These are phyloP conservation scores for Mongoloraphidia duomilia DNA, from an alignment of 2,888 invertebrate genomes.

Conservation along the genomic window DNA sequence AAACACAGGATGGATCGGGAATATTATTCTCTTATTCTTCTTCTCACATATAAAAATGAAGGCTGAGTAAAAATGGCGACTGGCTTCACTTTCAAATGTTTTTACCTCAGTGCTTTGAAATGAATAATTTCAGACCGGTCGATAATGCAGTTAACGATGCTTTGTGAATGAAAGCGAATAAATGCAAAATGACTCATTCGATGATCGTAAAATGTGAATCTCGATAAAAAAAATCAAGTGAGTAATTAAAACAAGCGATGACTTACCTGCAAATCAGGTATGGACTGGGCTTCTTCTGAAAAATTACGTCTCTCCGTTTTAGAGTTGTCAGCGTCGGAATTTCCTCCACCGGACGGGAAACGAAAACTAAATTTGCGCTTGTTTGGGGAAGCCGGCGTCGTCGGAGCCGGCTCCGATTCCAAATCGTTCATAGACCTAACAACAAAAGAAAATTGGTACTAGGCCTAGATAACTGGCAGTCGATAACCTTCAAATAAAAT, in stretches of 20 bases:
- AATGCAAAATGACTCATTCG: no score
- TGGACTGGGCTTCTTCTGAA: conserved; percentile 73
- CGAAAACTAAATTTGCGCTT: conserved; percentile 69
- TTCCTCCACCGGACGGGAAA: conserved; percentile 38
- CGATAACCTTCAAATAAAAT: not conserved
- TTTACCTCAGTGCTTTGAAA: no score
- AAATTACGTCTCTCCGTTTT: conserved; percentile 70
- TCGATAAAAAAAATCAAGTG: no score
- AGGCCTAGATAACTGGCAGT: not conserved
- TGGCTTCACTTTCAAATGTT: no score
- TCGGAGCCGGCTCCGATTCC: conserved; percentile 34
- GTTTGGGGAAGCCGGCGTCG: conserved; percentile 47
- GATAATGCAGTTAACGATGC: no score
- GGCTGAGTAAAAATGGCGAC: no score
- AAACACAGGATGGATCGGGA: no score
- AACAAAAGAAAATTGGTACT: not conserved
- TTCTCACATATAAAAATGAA: no score
- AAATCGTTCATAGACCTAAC: conserved; percentile 46
- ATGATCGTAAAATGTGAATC: no score
- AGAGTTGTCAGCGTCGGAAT: conserved; percentile 35
- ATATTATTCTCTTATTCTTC: no score
- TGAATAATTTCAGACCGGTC: no score
- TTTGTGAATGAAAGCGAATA: no score
- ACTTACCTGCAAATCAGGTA: conserved; percentile 77
- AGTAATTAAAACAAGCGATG: not conserved